Percentiles rank a stretch among this genome's conserved stretches.
Conservation (phyloP, 2,113 vertebrate species). For the Scolopax mira region DNA sequence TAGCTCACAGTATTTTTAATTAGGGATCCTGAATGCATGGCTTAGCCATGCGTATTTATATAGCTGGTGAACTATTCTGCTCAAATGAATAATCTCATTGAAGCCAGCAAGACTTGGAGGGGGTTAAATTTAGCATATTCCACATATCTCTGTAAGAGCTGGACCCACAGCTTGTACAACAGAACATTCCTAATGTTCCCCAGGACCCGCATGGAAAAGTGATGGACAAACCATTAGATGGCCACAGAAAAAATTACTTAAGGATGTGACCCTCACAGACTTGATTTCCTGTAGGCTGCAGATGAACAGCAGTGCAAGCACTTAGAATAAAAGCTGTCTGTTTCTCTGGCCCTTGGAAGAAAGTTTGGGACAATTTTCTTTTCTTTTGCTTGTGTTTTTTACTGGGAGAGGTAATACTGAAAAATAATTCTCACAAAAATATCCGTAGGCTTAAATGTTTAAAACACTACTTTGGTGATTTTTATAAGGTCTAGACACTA, state of each 20-base stretch:
- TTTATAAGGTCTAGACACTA: neutral
- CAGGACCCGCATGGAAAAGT: neutral
- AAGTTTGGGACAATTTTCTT: neutral
- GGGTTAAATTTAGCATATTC: constrained; percentile 31
- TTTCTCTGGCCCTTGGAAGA: neutral
- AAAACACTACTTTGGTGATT: neutral
- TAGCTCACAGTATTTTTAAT: neutral
- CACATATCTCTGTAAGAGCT: neutral
- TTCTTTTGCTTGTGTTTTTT: neutral
- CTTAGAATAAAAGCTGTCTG: constrained; percentile 37
- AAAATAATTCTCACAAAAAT: neutral
- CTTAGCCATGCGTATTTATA: neutral
- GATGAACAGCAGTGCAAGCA: neutral
- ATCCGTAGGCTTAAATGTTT: neutral
- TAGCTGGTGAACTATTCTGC: neutral
- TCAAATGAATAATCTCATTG: constrained; percentile 15
- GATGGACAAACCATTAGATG: constrained; percentile 1
- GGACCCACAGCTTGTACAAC: neutral
- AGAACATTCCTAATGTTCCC: neutral
- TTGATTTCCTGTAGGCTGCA: constrained; percentile 44
- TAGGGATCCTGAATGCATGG: neutral
- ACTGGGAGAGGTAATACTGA: neutral
- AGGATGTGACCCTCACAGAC: constrained; percentile 53
- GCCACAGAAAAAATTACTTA: constrained; percentile 38
- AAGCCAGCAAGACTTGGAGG: neutral